These are phyloP conservation scores for Pyralis farinalis DNA, from an alignment of 2,888 invertebrate genomes.

Conservation along the genomic window DNA sequence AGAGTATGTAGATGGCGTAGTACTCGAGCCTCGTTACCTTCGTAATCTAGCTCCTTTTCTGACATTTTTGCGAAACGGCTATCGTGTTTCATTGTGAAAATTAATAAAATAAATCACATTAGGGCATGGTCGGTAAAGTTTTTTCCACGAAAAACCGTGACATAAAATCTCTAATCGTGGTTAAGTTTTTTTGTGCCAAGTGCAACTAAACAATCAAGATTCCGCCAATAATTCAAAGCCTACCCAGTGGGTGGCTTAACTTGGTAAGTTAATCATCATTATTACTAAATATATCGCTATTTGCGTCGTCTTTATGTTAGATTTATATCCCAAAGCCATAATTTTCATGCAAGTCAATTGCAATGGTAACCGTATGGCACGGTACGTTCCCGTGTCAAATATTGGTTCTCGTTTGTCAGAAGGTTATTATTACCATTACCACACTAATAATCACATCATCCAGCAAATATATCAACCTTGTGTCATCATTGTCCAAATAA, in stretches of 20 bases:
- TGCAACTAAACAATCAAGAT: constrained; percentile 87
- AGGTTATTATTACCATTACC: neutral
- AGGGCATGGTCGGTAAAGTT: constrained; percentile 77
- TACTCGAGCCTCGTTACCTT: constrained; percentile 32
- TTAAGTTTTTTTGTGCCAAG: constrained; percentile 78
- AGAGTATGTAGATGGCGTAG: constrained; percentile 54
- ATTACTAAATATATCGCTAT: constrained; percentile 15
- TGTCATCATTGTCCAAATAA: constrained; percentile 15
- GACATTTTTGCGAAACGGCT: constrained; percentile 65
- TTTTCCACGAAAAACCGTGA: constrained; percentile 62
- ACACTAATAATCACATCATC: constrained; percentile 1
- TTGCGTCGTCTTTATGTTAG: constrained; percentile 13
- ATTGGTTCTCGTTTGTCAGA: neutral
- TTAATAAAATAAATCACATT: constrained; percentile 51
- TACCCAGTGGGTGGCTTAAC: constrained; percentile 90
- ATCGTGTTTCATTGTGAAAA: constrained; percentile 59
- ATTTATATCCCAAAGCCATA: too few relatives aligned
- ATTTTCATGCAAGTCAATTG: too few relatives aligned
- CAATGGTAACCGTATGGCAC: too few relatives aligned
- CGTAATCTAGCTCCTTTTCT: constrained; percentile 57
- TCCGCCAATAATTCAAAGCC: constrained; percentile 89
- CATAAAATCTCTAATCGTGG: constrained; percentile 65
- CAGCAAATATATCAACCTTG: constrained; percentile 1
- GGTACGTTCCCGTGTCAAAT: constrained; percentile 5
- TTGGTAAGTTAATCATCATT: constrained; percentile 74